Evolutionary conservation across 2,797 vertebrate genomes (phyloP), one percentile per base, ranked within the genome.

Genomic region (Tragopan temminckii): DNA sequence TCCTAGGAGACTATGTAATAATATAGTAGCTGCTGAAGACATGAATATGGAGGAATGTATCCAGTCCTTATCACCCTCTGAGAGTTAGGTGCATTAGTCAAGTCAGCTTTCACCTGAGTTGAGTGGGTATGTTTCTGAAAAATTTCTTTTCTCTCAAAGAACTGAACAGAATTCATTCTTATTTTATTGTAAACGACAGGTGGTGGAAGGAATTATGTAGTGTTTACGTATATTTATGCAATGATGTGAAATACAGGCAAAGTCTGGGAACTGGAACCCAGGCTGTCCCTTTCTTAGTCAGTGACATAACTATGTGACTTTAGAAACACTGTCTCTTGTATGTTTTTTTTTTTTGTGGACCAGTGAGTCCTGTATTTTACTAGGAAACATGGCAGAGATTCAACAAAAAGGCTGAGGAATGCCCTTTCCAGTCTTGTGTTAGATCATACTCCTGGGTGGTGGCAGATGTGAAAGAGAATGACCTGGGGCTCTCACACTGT

Each of bases 191-290:
- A 50, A 82, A 87, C 17, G 11, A 53, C 46, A 74, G 86, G 57
- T 33, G 7, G 31, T 86, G 52, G 88, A 90, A 96, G 29, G 68
- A 61, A 57, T 92, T 88, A 68, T 24, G 36, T 80, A 57, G 61
- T 82, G 43, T 61, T 92, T 68, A 38, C 77, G 10, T 50, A 45
- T 79, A 52, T 93, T 83, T 62, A 29, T 55, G n/a, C 0, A 2
- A 13, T 68, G 58, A 87, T 95, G 69, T 79, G 40, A 57, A 90
- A 80, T 66, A 62, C 58, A 92, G 87, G 12, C 62, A 23, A 52
- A 72, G 40, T 31, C 36, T 85, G 87, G 84, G 69, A 93, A 58
- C 33, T 58, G 29, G 58, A 82, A 82, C 17, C 1, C 1, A 52
- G 20, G 13, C 64, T 85, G 68, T 67, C 61, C 13, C 31, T 89